These are phyloP conservation scores for Oceanites oceanicus DNA, from an alignment of 2,113 vertebrate genomes.

Conservation along the genomic window DNA sequence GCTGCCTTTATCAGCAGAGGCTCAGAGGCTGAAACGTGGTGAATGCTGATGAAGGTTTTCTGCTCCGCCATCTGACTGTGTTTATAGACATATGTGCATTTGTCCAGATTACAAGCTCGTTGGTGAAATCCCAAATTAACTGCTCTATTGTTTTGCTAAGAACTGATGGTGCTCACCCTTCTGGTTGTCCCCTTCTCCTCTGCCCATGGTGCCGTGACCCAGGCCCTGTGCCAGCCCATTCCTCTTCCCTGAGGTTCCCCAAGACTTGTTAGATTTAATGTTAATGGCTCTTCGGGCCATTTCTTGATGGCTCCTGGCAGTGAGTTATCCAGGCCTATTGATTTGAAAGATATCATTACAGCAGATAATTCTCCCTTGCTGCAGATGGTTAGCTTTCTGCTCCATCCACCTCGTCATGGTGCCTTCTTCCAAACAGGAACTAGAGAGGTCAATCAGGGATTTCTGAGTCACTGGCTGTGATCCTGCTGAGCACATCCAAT, in stretches of 20 bases:
- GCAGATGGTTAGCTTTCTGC: not conserved
- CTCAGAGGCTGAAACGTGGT: not conserved
- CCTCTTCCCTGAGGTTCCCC: not conserved
- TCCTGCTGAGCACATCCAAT: not conserved
- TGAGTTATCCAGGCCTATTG: not conserved
- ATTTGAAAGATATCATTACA: not conserved
- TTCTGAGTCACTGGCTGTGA: not conserved
- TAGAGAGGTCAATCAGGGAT: not conserved
- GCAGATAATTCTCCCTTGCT: not conserved
- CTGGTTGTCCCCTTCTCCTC: not conserved
- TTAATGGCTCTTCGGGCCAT: not conserved
- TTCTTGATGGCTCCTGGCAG: not conserved
- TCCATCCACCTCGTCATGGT: not conserved
- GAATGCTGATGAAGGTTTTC: constrained; percentile 21
- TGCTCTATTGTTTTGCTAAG: not conserved
- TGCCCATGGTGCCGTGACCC: not conserved
- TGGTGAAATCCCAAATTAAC: not conserved
- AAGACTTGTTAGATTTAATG: not conserved
- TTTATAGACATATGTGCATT: not conserved
- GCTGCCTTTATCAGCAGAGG: constrained; percentile 3
- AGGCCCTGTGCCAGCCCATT: not conserved
- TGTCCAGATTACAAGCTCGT: not conserved
- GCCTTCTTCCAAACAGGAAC: not conserved
- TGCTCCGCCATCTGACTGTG: not conserved
- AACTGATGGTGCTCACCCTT: not conserved